Evolutionary conservation across 64 coral and sea anemone genomes (phyloP), one percentile per base, ranked within the genome.

Genomic region (Stichodactyla helianthus): DNA sequence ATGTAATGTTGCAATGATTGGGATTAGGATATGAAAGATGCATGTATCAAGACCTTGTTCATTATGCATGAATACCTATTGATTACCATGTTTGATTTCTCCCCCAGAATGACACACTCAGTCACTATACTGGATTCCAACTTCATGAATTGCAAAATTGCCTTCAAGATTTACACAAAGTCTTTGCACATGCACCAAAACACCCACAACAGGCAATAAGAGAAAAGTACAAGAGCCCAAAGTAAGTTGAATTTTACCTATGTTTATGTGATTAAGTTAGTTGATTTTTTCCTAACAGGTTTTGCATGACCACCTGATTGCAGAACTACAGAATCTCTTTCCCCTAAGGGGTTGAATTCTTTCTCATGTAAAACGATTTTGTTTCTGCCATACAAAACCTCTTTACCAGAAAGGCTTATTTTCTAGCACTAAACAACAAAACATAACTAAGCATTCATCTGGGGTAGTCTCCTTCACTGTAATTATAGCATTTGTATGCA

Each of bases 111-210:
- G 60, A 87, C 31, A 95, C 93, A 13, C 51, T 99, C 15, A 87
- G 85, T 44, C 90, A 95, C 52, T 99, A 99, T 16, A 92, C 97
- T 79, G 97, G 93, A 61, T 95, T 92, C 13, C 70, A 99, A 35
- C 76, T 93, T 4, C 87, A 92, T 78, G 88, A 94, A 54, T 82
- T 99, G 4, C 90, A 99, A 77, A 68, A 81, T 59, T 99, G 97
- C 82, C 77, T 99, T 18, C 93, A 94, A 74, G 93, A 95, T 91
- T 88, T 99, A 71, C 97, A 99, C 82, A 86, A 90, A 70, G 86
- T 88, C 13, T 99, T 99, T 55, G 88, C 90, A 28, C 91, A 90
- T 89, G 97, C 97, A 77, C 82, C 97, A 22, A 90, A 86, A 78
- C 90, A 93, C 61, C 84, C 90, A 60, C 97, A 99, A 80, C 87